Evolutionary conservation across 2,113 vertebrate genomes (phyloP).

Genomic region (Balaenoptera acutorostrata): DNA sequence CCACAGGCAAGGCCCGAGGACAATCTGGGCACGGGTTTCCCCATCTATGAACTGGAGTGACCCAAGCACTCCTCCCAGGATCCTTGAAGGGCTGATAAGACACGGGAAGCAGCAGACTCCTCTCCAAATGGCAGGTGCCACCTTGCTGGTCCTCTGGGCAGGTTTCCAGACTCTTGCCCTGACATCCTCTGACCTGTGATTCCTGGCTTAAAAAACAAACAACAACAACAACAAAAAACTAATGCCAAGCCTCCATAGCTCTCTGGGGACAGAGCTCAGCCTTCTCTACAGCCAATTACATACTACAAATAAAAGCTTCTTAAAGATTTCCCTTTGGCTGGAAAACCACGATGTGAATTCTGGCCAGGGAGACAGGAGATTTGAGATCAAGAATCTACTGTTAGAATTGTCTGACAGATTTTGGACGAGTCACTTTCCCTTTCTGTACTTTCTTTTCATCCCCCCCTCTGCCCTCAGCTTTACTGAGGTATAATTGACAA

Average conservation of each 20-base stretch:
- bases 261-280: background rate
- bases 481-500: background rate
- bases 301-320: background rate
- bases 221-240: background rate
- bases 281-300: background rate
- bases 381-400: background rate
- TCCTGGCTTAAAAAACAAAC: background rate
- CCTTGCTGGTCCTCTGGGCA: background rate
- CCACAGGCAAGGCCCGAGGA: background rate
- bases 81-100: background rate
- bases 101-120: background rate
- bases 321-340: background rate
- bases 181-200: background rate
- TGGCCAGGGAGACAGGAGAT: background rate
- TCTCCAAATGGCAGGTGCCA: background rate
- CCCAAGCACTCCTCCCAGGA: no score
- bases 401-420: background rate
- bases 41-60: background rate
- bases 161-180: background rate
- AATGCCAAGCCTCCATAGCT: background rate
- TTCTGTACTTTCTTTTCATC: background rate
- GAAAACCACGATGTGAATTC: background rate
- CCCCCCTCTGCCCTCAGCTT: background rate
- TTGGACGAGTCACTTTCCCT: background rate
- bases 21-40: background rate